Base-by-base conservation (phyloP, 2,888 invertebrate genomes). In the Arge pagana region DNA sequence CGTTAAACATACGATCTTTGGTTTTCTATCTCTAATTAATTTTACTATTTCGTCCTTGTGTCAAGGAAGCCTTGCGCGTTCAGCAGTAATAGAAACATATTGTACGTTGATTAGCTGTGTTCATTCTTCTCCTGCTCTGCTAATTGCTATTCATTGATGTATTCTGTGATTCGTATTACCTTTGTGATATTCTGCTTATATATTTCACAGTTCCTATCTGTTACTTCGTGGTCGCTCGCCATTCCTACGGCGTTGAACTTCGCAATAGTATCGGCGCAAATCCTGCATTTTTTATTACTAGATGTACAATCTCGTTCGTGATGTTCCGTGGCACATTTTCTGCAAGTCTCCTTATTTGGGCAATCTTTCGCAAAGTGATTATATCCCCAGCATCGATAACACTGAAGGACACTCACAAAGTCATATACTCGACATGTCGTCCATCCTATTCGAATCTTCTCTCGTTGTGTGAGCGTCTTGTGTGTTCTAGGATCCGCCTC, bases 141-240 rank as follows among this genome's bases (percentile, higher is more conserved):
- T n/a, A n/a, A n/a, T 48, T 53, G 59, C 59, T 59, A 57, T 53
- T 37, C 26, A 4, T n/a, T 23, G n/a, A n/a, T 21, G 16, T 45
- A 52, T 50, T 18, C 6, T 6, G 37, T 28, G 19, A 16, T 52
- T 4, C 49, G 36, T 11, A 8, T 36, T 3, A 33, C 36, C 13
- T 35, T 52, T 13, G 50, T 45, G 1, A 50, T 7, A 7, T n/a
- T 16, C 18, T 18, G 13, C 2, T 1, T 4, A 15, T 36, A 15
- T 15, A n/a, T 36, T 15, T 4, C 7, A n/a, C 36, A 36, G 4
- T 16, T 15, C 7, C n/a, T 16, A n/a, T 36, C 18, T n/a, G 36
- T 36, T 5, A 18, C 36, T 15, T 36, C 36, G 18, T 36, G 36
- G 13, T 36, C 3, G 13, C 6, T n/a, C 8, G 7, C 18, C 18